phyloP scores from a whole-genome alignment of 1,140 invertebrate genomes.

The Venustaconcha ellipsiformis region DNA sequence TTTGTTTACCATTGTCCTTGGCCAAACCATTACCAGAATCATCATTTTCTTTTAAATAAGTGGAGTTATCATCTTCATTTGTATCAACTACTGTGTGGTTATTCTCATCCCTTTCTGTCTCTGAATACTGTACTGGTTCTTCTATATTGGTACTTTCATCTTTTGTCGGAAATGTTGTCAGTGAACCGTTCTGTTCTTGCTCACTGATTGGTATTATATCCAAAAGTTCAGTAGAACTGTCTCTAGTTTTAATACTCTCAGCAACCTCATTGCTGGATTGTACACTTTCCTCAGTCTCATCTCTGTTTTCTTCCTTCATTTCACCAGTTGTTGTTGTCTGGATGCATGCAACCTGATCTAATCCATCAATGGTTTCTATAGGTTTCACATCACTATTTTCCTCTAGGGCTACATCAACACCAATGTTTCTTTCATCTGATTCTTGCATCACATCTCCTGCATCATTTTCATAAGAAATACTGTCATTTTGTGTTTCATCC shows the following conservation, averaged over 20 bases:
- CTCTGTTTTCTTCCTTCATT: not conserved
- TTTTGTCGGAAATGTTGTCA: not conserved
- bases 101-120: not conserved
- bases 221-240: not conserved
- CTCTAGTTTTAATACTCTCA: not conserved
- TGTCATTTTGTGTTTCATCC: not conserved
- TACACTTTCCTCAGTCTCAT: constrained; percentile 8
- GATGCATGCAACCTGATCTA: constrained; percentile 6
- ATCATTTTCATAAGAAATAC: not conserved
- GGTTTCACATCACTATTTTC: constrained; percentile 8
- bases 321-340: constrained; percentile 10
- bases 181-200: not conserved
- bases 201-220: not conserved
- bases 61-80: not conserved
- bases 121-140: not conserved
- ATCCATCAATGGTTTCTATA: constrained; percentile 11
- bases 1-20: not conserved
- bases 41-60: not conserved
- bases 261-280: not conserved
- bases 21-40: not conserved
- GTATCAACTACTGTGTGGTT: not conserved
- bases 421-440: not conserved
- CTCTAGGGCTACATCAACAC: not conserved
- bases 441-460: not conserved
- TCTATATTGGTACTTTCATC: not conserved